Percentiles rank a stretch among this genome's conserved stretches.
These are phyloP conservation scores for Genyomyrus donnyi DNA, from an alignment of 2,113 vertebrate genomes.

Conservation along the genomic window DNA sequence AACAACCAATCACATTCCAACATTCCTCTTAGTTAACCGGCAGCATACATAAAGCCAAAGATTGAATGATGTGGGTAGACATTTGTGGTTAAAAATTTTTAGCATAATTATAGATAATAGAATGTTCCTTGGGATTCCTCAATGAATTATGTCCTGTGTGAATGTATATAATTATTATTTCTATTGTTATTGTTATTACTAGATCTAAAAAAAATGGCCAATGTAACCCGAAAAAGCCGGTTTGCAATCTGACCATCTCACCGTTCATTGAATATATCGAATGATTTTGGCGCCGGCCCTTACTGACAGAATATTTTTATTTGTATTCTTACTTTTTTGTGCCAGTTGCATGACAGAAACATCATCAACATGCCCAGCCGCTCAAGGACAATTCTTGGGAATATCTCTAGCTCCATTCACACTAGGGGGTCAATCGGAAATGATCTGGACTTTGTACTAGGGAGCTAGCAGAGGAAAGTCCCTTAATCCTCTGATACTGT, in stretches of 20 bases:
- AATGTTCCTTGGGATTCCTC: neutral
- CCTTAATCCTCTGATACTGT: neutral
- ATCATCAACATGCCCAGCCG: too few relatives aligned
- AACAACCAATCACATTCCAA: neutral
- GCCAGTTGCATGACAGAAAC: too few relatives aligned
- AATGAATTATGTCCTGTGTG: neutral
- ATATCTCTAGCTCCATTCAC: neutral
- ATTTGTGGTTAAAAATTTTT: neutral
- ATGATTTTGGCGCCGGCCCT: neutral
- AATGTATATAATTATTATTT: neutral
- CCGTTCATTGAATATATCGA: neutral
- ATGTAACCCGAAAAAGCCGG: neutral
- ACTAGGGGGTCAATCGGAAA: neutral
- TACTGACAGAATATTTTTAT: neutral
- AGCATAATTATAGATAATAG: neutral
- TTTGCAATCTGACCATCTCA: neutral
- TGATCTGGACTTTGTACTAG: neutral
- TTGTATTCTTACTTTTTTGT: neutral
- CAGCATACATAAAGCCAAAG: neutral
- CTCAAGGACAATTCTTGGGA: neutral
- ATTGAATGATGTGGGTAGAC: neutral
- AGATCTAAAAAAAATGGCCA: neutral
- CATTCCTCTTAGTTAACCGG: neutral
- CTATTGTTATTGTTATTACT: neutral
- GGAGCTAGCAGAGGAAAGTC: neutral